phyloP scores from a whole-genome alignment of 1,140 invertebrate species.

The Papilio glaucus region DNA sequence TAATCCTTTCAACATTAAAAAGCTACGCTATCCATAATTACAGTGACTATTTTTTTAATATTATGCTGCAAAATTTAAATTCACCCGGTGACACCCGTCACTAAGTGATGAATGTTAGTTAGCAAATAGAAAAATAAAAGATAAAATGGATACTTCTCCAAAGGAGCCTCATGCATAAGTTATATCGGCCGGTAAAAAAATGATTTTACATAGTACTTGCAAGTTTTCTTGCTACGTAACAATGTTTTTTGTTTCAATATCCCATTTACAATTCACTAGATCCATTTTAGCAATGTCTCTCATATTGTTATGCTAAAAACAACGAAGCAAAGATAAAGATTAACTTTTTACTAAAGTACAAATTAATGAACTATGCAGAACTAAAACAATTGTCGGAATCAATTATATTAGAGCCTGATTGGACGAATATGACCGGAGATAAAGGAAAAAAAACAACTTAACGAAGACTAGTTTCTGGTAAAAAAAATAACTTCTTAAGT shows the following conservation, averaged over 20 bases:
- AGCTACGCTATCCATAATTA: no score
- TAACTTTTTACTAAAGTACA: neutral
- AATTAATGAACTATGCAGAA: no score
- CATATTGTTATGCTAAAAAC: neutral
- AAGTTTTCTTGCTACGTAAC: slow-evolving; percentile 64
- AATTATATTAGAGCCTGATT: no score
- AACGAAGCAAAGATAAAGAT: neutral
- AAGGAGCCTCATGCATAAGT: slow-evolving; percentile 76
- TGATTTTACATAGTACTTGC: slow-evolving; percentile 72
- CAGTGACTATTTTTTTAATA: no score
- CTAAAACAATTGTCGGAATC: no score
- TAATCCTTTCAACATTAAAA: no score
- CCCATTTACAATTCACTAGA: slow-evolving; percentile 14
- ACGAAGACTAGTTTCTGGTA: no score
- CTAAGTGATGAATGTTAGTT: neutral
- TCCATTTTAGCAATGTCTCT: neutral
- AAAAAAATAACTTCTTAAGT: no score
- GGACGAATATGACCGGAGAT: no score
- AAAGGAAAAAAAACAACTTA: no score
- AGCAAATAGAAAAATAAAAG: slow-evolving; percentile 31
- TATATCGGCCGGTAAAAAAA: slow-evolving; percentile 78
- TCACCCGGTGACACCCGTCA: no score
- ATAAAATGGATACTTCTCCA: slow-evolving; percentile 53
- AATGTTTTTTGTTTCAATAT: slow-evolving; percentile 50
- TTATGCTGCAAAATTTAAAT: no score